Evolutionary conservation across 2,888 invertebrate genomes (phyloP).

Genomic region (Cheilosia variabilis): DNA sequence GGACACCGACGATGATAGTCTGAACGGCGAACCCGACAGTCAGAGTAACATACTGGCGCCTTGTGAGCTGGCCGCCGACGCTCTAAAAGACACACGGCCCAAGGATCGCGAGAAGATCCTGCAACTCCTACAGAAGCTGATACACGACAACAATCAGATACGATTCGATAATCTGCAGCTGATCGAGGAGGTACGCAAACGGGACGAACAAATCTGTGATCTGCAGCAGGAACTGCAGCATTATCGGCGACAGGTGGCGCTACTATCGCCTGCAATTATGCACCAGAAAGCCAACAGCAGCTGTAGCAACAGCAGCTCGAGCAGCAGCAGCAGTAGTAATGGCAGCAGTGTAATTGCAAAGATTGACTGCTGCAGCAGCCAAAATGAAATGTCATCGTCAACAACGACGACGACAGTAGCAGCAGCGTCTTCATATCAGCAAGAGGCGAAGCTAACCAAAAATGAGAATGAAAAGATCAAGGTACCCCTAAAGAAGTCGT

Average conservation of each 20-base stretch:
- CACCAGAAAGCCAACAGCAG: constrained; percentile 71
- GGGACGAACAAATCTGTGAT: constrained; percentile 82
- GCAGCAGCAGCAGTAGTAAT: constrained; percentile 67
- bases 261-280: constrained; percentile 65
- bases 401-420: constrained; percentile 14
- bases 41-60: constrained; percentile 82
- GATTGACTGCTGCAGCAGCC: constrained; percentile 63
- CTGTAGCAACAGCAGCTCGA: constrained; percentile 72
- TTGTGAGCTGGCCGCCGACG: constrained; percentile 82
- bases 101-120: constrained; percentile 82
- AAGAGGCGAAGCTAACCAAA: constrained; percentile 58
- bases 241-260: constrained; percentile 79
- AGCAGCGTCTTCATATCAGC: constrained; percentile 64
- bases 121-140: constrained; percentile 81
- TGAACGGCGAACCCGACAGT: constrained; percentile 83
- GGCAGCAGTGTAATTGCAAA: constrained; percentile 77
- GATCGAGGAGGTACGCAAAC: constrained; percentile 81
- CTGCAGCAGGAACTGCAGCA: constrained; percentile 81
- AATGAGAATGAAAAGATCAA: constrained; percentile 77
- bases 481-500: constrained; percentile 80
- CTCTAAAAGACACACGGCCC: constrained; percentile 81
- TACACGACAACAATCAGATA: constrained; percentile 82
- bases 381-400: constrained; percentile 56
- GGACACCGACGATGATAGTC: constrained; percentile 89
- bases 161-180: constrained; percentile 81